Percentiles rank a stretch among this genome's conserved stretches.
Evolutionary conservation across 2,888 invertebrate genomes (phyloP).

Genomic region (Napeogenes sylphis): DNA sequence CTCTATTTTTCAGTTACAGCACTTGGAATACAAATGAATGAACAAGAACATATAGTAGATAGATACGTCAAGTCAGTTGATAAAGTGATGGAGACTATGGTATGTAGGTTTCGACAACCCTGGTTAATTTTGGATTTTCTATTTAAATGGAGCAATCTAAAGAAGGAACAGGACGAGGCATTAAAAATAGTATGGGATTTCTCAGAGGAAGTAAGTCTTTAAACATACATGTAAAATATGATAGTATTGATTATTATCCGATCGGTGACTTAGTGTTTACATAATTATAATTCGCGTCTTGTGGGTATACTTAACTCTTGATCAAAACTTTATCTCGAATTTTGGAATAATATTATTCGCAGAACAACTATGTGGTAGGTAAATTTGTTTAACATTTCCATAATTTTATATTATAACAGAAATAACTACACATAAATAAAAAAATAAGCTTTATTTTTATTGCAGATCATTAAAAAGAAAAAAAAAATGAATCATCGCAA

Average conservation of each 20-base stretch:
- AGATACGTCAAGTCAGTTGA: constrained; percentile 16
- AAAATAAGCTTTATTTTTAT: neutral
- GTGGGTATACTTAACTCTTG: too few species aligned
- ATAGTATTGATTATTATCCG: neutral
- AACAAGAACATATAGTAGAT: constrained; percentile 11
- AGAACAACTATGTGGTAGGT: too few species aligned
- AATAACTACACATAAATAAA: too few species aligned
- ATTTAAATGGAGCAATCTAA: constrained; percentile 16
- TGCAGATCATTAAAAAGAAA: constrained; percentile 21
- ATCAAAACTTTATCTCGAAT: too few species aligned
- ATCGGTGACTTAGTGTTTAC: too few species aligned
- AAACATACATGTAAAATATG: neutral
- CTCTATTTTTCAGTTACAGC: constrained; percentile 19
- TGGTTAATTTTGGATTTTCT: constrained; percentile 20
- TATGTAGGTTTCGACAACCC: constrained; percentile 11
- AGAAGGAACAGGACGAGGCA: constrained; percentile 20
- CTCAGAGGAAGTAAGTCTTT: constrained; percentile 17
- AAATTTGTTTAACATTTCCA: too few species aligned
- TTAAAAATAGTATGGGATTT: constrained; percentile 15
- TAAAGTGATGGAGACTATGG: constrained; percentile 16
- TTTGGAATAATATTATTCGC: too few species aligned
- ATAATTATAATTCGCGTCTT: neutral
- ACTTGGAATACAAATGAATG: constrained; percentile 19
- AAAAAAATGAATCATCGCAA: constrained; percentile 14
- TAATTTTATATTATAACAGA: too few species aligned